Evolutionary conservation across 2,113 vertebrate genomes (phyloP), one percentile per base, ranked within the genome.

Genomic region (Ceuthmochares aereus): DNA sequence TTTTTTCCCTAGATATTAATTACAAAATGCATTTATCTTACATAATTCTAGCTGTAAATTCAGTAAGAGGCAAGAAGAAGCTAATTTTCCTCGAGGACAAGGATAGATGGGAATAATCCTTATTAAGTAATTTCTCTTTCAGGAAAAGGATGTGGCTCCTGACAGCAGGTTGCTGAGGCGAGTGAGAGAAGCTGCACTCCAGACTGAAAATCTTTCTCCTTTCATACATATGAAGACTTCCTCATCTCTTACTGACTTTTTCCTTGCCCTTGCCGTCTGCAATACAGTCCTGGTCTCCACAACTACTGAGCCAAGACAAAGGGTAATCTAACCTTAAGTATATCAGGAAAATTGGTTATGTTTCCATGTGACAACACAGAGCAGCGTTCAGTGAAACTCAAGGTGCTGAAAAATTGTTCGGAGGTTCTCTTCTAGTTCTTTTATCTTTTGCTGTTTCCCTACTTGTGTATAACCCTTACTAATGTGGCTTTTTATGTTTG

Each of bases 271-370:
- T 42, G 97, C 99, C 96, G 98, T 99, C 98, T 99, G 99, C 98
- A 99, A 99, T 97, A 99, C 99, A 1, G 99, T 99, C 94, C 96
- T 99, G 97, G 99, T 99, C 96, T 99, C 99, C 95, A 99, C 98
- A 93, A 97, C 98, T 96, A 99, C 99, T 2, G 97, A 98, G 90
- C 98, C 98, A 97, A 98, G 98, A 96, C 98, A 97, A 97, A 98
- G 98, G 98, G 99, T 99, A 98, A 98, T 98, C 55, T 34, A 16
- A 92, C 56, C 73, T 93, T 68, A 84, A 94, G n/a, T 73, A 2
- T 32, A 6, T 52, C 14, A 84, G 22, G 34, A 84, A 75, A 86
- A 62, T 40, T 49, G 6, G 37, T 85, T 47, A 58, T 76, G 15
- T 15, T 87, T 80, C 34, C 34, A 25, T 68, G 60, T 66, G 72